Conservation (phyloP, 2,797 vertebrate species). For the Odontamblyopus lacepedii region DNA sequence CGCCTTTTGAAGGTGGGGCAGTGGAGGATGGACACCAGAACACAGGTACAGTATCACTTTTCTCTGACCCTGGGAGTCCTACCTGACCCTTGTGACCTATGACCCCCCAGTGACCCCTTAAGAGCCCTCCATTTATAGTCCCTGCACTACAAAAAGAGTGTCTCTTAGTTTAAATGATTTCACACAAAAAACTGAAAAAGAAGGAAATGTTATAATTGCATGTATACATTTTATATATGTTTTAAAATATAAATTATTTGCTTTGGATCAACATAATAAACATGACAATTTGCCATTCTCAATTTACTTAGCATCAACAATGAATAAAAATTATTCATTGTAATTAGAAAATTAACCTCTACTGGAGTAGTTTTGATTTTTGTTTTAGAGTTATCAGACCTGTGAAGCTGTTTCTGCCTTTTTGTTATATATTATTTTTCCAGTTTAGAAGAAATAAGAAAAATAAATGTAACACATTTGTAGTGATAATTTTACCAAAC, state of each 20-base stretch:
- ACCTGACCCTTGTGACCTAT: constrained; percentile 43
- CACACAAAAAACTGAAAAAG: neutral
- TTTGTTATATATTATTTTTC: too few relatives aligned
- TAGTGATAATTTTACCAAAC: neutral
- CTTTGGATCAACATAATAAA: too few relatives aligned
- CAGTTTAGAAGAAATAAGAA: neutral
- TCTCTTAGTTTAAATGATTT: neutral
- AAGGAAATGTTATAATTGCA: too few relatives aligned
- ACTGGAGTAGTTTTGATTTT: neutral
- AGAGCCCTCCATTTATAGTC: constrained; percentile 22
- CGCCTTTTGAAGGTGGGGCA: constrained; percentile 86
- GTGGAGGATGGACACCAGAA: constrained; percentile 90
- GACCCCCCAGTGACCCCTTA: constrained; percentile 23
- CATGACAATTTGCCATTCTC: too few relatives aligned
- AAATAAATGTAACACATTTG: neutral
- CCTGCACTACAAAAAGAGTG: constrained; percentile 9
- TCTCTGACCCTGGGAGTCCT: constrained; percentile 63
- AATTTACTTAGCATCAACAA: neutral
- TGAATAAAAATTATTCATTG: too few relatives aligned
- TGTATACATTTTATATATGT: too few relatives aligned
- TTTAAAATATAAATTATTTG: too few relatives aligned
- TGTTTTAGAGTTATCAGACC: neutral
- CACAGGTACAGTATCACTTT: constrained; percentile 90
- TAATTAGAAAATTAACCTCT: neutral
- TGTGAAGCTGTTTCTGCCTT: too few relatives aligned